Evolutionary conservation across 2,888 invertebrate species (phyloP).

Genomic region (Drosophila birchii): DNA sequence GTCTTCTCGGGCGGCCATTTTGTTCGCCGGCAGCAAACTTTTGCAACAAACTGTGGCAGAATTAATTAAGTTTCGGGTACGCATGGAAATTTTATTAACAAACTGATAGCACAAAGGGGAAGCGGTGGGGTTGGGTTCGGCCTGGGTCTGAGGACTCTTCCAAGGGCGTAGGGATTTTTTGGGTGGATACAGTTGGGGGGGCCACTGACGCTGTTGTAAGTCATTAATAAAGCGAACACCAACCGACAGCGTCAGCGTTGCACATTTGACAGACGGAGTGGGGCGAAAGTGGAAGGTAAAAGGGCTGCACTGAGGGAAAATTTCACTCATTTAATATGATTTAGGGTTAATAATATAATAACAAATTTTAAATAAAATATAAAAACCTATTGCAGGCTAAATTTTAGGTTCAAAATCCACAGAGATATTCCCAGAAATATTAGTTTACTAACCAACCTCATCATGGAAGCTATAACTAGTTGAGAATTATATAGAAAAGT

Average conservation of each 20-base stretch:
- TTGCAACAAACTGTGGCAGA: slow-evolving; percentile 73
- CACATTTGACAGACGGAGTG: slow-evolving; percentile 37
- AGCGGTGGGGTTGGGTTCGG: neutral
- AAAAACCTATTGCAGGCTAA: neutral
- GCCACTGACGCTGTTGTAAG: slow-evolving; percentile 74
- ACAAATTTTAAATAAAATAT: neutral
- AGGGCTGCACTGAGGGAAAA: slow-evolving; percentile 6
- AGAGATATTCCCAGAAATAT: no score
- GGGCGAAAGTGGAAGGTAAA: slow-evolving; percentile 7
- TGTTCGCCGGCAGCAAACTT: slow-evolving; percentile 45
- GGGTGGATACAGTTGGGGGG: neutral
- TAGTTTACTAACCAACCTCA: no score
- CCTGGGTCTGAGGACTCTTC: neutral
- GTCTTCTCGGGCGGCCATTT: slow-evolving; percentile 60
- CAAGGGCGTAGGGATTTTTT: slow-evolving; percentile 3
- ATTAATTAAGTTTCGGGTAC: slow-evolving; percentile 80
- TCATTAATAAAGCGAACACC: slow-evolving; percentile 85
- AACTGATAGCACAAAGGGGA: slow-evolving; percentile 26
- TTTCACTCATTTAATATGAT: neutral
- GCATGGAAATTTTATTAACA: slow-evolving; percentile 72
- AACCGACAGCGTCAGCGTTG: slow-evolving; percentile 49
- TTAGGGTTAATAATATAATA: neutral
- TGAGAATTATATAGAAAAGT: no score
- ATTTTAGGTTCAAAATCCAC: neutral
- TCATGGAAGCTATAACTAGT: no score